Base-by-base conservation (phyloP, 2,113 vertebrate genomes). In the Zootoca vivipara region DNA sequence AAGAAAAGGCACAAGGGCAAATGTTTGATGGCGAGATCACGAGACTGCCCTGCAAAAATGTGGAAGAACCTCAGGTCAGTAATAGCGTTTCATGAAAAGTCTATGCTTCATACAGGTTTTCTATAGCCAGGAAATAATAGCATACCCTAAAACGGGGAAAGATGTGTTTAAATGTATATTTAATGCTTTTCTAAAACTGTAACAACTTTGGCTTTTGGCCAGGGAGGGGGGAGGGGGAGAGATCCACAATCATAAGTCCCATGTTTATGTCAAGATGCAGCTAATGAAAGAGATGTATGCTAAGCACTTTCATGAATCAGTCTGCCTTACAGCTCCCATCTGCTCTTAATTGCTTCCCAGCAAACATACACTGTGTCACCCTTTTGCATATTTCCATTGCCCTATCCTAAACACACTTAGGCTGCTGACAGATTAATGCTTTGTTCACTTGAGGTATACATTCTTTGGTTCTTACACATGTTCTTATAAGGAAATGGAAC, bases 401-500 rank as follows among this genome's bases (percentile, higher is more conserved):
- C 82, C 91, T 89, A 89, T 88, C 94, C 95, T 92, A 93, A 96
- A 95, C 95, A 95, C 90, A 95, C 93, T 93, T 87, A 90, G 91
- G 89, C 92, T 89, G 95, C 92, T 95, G 96, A 96, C 95, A 96
- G 95, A 96, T 92, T 92, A 94, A 92, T 92, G 94, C 92, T 94
- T 90, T 92, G 88, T 95, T 93, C 87, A 94, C 93, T 93, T 85
- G 89, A 73, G 87, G 92, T 89, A 89, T 64, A 89, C 94, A 92
- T 95, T 96, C 95, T 88, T 96, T 26, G 22, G 79, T 94, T 93
- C 90, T 91, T 93, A 93, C 89, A 91, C 93, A 94, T 91, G 96
- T 86, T 96, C 96, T 96, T 96, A 94, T 90, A 96, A 96, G 95
- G 96, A 95, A 96, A 95, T 89, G 91, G 89, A 92, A 91, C 89